A percentile compares a stretch with the other conserved stretches of the same genome.
Evolutionary conservation across 2,888 invertebrate species (phyloP).

Genomic region (Ophraella communa): DNA sequence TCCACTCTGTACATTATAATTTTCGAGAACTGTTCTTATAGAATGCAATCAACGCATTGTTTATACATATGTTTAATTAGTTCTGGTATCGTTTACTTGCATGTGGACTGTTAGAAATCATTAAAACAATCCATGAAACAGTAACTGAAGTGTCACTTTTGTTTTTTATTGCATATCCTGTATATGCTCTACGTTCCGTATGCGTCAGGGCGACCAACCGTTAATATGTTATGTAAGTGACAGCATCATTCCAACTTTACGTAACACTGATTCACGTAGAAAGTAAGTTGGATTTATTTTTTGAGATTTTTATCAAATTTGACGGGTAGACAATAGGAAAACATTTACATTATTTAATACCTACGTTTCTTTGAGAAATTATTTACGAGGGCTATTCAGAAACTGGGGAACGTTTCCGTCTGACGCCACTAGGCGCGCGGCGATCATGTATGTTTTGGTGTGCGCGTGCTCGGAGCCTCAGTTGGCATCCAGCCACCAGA

Average conservation of each 20-base stretch:
- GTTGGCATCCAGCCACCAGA: too few relatives aligned
- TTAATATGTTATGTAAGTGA: conserved; percentile 11
- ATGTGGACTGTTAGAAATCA: neutral
- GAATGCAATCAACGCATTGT: neutral
- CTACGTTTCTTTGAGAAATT: too few relatives aligned
- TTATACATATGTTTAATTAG: neutral
- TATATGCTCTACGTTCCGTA: conserved; percentile 1
- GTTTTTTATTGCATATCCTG: neutral
- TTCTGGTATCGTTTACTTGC: neutral
- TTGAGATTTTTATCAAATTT: conserved; percentile 6
- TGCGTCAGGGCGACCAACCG: conserved; percentile 3
- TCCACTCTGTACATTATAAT: too few relatives aligned
- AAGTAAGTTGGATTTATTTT: conserved; percentile 7
- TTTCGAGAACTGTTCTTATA: too few relatives aligned
- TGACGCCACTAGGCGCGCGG: too few relatives aligned
- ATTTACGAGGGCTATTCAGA: too few relatives aligned
- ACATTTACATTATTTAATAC: too few relatives aligned
- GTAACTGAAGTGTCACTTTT: neutral
- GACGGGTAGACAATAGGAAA: too few relatives aligned
- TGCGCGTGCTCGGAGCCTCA: too few relatives aligned
- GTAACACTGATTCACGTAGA: conserved; percentile 5
- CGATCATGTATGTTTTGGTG: too few relatives aligned
- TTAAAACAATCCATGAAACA: neutral
- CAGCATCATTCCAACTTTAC: neutral
- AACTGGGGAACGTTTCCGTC: too few relatives aligned